These are phyloP conservation scores for Lates japonicus DNA, from an alignment of 2,797 vertebrate genomes.

Conservation along the genomic window DNA sequence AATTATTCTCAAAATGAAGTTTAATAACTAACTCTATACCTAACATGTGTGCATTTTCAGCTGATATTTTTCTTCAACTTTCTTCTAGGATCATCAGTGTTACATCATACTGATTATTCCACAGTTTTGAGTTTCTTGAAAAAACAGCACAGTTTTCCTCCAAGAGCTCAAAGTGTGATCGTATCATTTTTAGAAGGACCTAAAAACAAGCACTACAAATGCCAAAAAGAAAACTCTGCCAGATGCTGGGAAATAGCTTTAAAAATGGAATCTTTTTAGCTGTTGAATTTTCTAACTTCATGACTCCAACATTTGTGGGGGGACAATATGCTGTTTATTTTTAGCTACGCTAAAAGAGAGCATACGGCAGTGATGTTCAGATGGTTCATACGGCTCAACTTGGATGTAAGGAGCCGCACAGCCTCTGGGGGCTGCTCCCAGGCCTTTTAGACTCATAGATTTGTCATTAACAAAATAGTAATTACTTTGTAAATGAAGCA, in stretches of 20 bases:
- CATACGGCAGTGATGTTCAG: slow-evolving; percentile 32
- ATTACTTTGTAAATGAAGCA: slow-evolving; percentile 17
- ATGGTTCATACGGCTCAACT: slow-evolving; percentile 31
- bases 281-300: slow-evolving; percentile 11
- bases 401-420: slow-evolving; percentile 38
- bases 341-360: slow-evolving; percentile 35
- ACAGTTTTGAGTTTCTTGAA: slow-evolving; percentile 23
- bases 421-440: slow-evolving; percentile 55
- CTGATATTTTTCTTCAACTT: slow-evolving; percentile 20
- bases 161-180: slow-evolving; percentile 2
- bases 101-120: slow-evolving; percentile 30
- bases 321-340: slow-evolving; percentile 40
- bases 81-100: slow-evolving; percentile 24
- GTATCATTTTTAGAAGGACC: not conserved
- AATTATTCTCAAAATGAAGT: not conserved
- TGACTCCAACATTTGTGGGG: not conserved
- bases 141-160: slow-evolving; percentile 20
- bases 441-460: slow-evolving; percentile 8
- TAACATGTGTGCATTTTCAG: not conserved
- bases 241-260: slow-evolving; percentile 17
- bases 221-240: not conserved
- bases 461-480: slow-evolving; percentile 40
- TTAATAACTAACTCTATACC: not conserved
- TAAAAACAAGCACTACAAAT: not conserved
- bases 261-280: not conserved